These are phyloP conservation scores for Troides helena DNA, from an alignment of 2,888 invertebrate species.

Conservation along the genomic window DNA sequence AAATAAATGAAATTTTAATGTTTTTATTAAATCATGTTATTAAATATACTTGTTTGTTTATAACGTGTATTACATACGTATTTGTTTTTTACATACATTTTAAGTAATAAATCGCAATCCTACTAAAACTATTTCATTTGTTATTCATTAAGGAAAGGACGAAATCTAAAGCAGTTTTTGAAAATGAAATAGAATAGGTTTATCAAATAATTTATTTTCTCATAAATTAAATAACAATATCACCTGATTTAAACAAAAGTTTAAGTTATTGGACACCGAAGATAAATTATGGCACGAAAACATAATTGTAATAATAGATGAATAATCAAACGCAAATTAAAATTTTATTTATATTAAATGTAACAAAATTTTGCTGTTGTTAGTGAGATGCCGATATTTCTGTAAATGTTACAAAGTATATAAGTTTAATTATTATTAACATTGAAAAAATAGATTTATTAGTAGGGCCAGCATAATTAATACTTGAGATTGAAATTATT, in stretches of 20 bases:
- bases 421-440: not conserved
- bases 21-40: too few species aligned
- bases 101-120: not conserved
- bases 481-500: not conserved
- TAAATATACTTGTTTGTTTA: too few species aligned
- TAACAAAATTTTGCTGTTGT: not conserved
- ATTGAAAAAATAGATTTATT: not conserved
- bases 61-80: too few species aligned
- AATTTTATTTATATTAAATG: not conserved
- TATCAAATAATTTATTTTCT: conserved; percentile 22
- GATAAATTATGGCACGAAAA: conserved; percentile 26
- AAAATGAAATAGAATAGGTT: not conserved
- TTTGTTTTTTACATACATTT: not conserved
- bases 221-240: conserved; percentile 11
- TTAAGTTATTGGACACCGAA: conserved; percentile 9
- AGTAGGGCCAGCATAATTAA: not conserved
- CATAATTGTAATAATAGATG: conserved; percentile 15
- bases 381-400: not conserved
- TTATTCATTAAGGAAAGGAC: not conserved
- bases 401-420: not conserved
- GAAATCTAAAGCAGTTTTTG: not conserved
- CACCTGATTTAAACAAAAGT: conserved; percentile 17
- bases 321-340: conserved; percentile 1
- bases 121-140: not conserved
- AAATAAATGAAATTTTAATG: too few species aligned